Base-by-base conservation (phyloP, 2,113 vertebrate genomes). In the Centropus bengalensis region DNA sequence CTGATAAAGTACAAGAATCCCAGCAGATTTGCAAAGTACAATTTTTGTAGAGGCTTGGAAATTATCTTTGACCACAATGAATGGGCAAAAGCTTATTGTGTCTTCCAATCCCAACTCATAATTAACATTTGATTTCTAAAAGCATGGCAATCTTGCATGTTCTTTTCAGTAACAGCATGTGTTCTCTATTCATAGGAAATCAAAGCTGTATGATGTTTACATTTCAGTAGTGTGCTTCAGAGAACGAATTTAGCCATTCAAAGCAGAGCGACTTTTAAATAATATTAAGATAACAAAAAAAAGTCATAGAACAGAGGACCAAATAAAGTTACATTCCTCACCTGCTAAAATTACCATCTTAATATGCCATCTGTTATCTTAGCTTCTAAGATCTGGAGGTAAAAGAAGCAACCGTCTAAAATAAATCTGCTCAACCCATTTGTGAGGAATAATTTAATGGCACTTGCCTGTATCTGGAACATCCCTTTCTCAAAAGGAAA, bases 121-220 rank as follows among this genome's bases (percentile, higher is more conserved):
- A 96, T 97, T 96, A 93, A 84, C 79, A 82, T 95, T 94, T 82
- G 78, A 91, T 96, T 96, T 96, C 88, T 54, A 76, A 86, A 96
- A 86, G 84, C 14, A 1, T 89, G 77, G 88, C 93, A 96, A 78
- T 94, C 94, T 93, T 86, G 75, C 79, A 68, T 92, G 88, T 94
- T 94, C 94, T 94, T 95, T 96, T 96, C 83, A 96, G 63, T 87
- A 96, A 55, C 94, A 96, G 94, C 94, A 80, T 96, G 96, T 69
- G 87, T 94, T 86, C 95, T 93, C 86, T 93, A 64, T 96, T 97
- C 93, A 79, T 38, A 85, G 92, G 56, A 91, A 97, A 96, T 96
- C 91, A 95, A 94, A 93, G 92, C 86, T 87, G 75, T 82, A 26
- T 82, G 59, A 77, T 94, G 92, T 96, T 96, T 96, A 89, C 81